Conservation (phyloP, 1,140 invertebrate genomes). For the Pachyrhynchus sulphureomaculatus region DNA sequence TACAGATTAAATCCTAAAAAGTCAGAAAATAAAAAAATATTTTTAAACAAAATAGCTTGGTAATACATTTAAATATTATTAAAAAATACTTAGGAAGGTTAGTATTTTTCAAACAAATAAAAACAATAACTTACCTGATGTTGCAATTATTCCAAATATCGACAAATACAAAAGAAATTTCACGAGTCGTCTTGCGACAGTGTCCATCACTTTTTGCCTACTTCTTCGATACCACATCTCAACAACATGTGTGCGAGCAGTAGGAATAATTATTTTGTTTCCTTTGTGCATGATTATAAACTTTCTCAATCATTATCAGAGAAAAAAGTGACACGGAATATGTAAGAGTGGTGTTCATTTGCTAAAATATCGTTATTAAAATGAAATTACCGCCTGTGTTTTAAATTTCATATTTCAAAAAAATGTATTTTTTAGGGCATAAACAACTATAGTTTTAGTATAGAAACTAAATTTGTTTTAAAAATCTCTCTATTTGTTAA, state of each 20-base stretch:
- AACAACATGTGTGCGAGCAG: conserved; percentile 16
- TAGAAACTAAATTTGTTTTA: no score
- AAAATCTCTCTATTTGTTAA: no score
- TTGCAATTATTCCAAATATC: not conserved
- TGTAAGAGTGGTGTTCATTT: not conserved
- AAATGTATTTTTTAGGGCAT: no score
- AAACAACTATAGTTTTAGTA: no score
- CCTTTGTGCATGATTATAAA: conserved; percentile 26
- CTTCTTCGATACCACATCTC: conserved; percentile 11
- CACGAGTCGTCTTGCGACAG: conserved; percentile 1
- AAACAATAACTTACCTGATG: conserved; percentile 11
- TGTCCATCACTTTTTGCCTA: conserved; percentile 26
- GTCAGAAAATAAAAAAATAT: no score
- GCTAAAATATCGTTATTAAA: no score
- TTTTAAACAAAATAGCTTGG: no score
- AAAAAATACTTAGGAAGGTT: no score
- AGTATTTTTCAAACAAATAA: not conserved
- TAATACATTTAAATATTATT: no score
- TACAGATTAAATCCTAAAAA: no score
- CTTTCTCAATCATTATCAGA: conserved; percentile 32
- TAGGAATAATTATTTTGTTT: conserved; percentile 23
- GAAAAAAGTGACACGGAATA: conserved; percentile 16
- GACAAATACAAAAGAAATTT: conserved; percentile 2
- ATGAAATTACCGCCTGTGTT: no score
- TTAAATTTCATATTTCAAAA: no score